Evolutionary conservation across 30 jellyfish, hydroid and myxozoan species (phyloP).

Genomic region (Cassiopea andromeda): DNA sequence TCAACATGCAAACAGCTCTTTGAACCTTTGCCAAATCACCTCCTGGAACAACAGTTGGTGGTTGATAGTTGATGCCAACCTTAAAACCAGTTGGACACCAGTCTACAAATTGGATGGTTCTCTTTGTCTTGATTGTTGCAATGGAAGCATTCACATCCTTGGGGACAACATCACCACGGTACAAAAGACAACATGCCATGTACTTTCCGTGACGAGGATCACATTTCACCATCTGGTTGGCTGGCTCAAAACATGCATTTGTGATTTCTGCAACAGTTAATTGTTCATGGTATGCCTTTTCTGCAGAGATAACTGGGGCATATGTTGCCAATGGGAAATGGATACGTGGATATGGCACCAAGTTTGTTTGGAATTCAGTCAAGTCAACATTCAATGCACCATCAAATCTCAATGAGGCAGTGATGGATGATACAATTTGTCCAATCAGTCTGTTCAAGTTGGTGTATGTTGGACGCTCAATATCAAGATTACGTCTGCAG

Average conservation of each 20-base stretch:
- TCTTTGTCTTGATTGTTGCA: slow-evolving; percentile 94
- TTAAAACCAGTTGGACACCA: slow-evolving; percentile 99
- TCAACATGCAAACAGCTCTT: slow-evolving; percentile 95
- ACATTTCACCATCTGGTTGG: slow-evolving; percentile 95
- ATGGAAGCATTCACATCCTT: slow-evolving; percentile 96
- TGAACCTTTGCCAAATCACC: slow-evolving; percentile 95
- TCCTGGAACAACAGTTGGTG: slow-evolving; percentile 98
- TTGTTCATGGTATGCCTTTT: slow-evolving; percentile 93
- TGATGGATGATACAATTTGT: slow-evolving; percentile 87
- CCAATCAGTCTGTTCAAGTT: slow-evolving; percentile 89
- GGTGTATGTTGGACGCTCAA: slow-evolving; percentile 94
- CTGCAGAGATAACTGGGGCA: slow-evolving; percentile 92
- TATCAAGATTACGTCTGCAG: slow-evolving; percentile 87
- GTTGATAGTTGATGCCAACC: slow-evolving; percentile 96
- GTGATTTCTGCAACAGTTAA: slow-evolving; percentile 93
- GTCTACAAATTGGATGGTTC: slow-evolving; percentile 96
- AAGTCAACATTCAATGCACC: slow-evolving; percentile 94
- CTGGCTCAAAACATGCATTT: slow-evolving; percentile 97
- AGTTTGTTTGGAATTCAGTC: slow-evolving; percentile 92
- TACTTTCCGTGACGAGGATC: slow-evolving; percentile 97
- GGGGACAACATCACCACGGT: slow-evolving; percentile 97
- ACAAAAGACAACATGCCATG: slow-evolving; percentile 97
- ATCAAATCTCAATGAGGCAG: slow-evolving; percentile 93
- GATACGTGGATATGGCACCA: slow-evolving; percentile 97
- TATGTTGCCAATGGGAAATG: slow-evolving; percentile 94